Evolutionary conservation across 2,797 vertebrate species (phyloP).

Genomic region (Saxicola maurus): DNA sequence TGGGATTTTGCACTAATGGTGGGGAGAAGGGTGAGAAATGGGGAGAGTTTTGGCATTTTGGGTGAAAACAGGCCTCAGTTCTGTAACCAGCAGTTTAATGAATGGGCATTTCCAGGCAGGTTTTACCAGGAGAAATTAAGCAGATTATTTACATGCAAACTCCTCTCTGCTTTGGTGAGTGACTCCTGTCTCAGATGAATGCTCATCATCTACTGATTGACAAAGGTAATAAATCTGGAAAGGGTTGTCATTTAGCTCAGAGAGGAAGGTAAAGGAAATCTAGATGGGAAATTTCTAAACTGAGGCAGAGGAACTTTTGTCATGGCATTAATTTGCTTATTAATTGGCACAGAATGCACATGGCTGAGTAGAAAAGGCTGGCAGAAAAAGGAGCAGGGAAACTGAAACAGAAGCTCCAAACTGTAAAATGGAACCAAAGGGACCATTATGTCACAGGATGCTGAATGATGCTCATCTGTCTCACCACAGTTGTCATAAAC

Average conservation of each 20-base stretch:
- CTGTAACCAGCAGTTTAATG: neutral
- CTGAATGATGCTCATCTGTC: neutral
- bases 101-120: neutral
- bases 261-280: neutral
- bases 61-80: neutral
- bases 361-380: neutral
- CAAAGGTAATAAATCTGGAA: neutral
- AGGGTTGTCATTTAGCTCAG: neutral
- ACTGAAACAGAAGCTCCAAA: neutral
- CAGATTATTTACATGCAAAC: neutral
- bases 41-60: neutral
- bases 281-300: neutral
- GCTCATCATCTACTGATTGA: neutral
- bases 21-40: neutral
- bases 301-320: neutral
- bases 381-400: neutral
- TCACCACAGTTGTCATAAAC: rapidly evolving
- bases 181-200: neutral
- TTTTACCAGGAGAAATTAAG: neutral
- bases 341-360: neutral
- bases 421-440: neutral
- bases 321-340: neutral
- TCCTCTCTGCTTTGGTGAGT: neutral
- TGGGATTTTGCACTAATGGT: neutral
- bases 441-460: neutral